Evolutionary conservation across 2,888 invertebrate species (phyloP).

Genomic region (Agriopis aurantiaria): DNA sequence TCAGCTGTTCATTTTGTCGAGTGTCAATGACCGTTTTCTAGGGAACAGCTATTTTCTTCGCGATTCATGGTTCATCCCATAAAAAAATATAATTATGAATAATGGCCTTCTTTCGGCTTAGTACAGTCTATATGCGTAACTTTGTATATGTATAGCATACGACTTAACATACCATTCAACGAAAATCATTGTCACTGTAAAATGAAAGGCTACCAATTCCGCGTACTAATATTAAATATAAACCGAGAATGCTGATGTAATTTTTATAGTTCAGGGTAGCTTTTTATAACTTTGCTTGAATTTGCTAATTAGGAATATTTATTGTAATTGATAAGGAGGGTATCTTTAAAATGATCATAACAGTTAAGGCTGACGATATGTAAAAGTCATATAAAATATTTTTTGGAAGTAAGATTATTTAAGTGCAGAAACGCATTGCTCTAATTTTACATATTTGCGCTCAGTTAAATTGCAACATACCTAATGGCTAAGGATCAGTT

Average conservation of each 20-base stretch:
- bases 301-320: constrained; percentile 39
- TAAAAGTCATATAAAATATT: not conserved
- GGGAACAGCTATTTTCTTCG: no score
- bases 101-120: no score
- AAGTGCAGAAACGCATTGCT: constrained; percentile 6
- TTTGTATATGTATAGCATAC: not conserved
- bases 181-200: constrained; percentile 4
- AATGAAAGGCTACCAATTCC: constrained; percentile 5
- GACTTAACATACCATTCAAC: not conserved
- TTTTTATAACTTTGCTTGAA: constrained; percentile 29
- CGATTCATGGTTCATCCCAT: no score
- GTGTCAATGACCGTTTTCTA: no score
- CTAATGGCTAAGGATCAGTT: not conserved
- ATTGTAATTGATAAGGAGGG: constrained; percentile 38
- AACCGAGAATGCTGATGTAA: constrained; percentile 4
- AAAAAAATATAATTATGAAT: no score
- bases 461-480: not conserved
- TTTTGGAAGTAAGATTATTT: constrained; percentile 1
- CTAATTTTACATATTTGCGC: not conserved
- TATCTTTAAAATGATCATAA: constrained; percentile 24
- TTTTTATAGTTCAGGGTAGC: constrained; percentile 8
- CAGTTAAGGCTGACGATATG: not conserved
- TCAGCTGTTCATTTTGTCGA: no score
- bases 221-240: constrained; percentile 8
- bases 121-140: no score